Evolutionary conservation across 2,797 vertebrate genomes (phyloP).

Genomic region (Protosalanx chinensis): DNA sequence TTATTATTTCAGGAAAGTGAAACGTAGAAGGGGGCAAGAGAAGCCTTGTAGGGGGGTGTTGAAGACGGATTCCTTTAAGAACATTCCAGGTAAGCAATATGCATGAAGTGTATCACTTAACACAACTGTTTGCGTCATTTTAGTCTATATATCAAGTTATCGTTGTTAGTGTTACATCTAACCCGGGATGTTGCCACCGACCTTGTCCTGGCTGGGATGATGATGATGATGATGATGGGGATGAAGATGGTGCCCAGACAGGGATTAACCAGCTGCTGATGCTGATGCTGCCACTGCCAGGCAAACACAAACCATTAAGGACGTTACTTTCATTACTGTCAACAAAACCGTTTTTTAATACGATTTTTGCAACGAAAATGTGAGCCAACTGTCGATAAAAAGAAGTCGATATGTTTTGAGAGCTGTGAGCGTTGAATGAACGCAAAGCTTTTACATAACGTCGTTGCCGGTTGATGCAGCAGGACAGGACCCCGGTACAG

Average conservation of each 20-base stretch:
- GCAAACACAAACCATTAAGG: background rate
- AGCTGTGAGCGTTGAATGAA: conserved; percentile 18
- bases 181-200: background rate
- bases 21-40: no score
- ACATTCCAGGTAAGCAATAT: background rate
- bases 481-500: conserved; percentile 9
- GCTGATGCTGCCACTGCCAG: background rate
- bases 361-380: background rate
- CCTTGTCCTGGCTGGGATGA: background rate
- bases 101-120: background rate
- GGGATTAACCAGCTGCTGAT: conserved; percentile 1
- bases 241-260: background rate
- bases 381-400: background rate
- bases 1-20: background rate
- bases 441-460: conserved; percentile 45
- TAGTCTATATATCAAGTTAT: background rate
- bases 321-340: no score
- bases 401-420: background rate
- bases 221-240: background rate
- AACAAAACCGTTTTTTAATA: background rate
- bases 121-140: background rate
- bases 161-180: background rate
- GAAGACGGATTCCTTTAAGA: background rate
- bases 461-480: conserved; percentile 15
- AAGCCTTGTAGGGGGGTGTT: background rate